A percentile compares a stretch with the other conserved stretches of the same genome.
These are phyloP conservation scores for Papilio helenus DNA, from an alignment of 1,140 invertebrate genomes.

Conservation along the genomic window DNA sequence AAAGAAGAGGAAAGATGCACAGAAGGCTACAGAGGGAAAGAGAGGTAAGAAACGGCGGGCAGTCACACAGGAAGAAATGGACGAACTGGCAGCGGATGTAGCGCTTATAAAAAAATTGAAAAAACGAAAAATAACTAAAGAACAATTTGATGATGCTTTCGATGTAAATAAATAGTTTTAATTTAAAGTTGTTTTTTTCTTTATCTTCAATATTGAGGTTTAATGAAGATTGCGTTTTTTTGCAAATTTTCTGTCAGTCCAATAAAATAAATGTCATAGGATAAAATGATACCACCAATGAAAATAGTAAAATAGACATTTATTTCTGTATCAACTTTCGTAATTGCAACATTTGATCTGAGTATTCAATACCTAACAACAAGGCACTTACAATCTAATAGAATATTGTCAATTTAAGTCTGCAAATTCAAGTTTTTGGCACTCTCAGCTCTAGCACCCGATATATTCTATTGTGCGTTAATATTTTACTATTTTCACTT, in stretches of 20 bases:
- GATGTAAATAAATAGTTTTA: conserved; percentile 64
- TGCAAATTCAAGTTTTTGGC: conserved; percentile 5
- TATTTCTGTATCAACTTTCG: conserved; percentile 77
- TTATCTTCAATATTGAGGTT: too few relatives aligned
- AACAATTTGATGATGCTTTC: conserved; percentile 85
- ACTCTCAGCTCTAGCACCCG: conserved; percentile 19
- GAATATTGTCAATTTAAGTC: conserved; percentile 36
- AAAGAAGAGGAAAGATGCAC: conserved; percentile 80
- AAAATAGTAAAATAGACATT: conserved; percentile 83
- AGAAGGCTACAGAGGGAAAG: conserved; percentile 77
- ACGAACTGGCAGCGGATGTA: conserved; percentile 92
- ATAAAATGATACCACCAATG: conserved; percentile 76
- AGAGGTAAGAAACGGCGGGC: conserved; percentile 82
- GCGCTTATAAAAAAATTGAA: conserved; percentile 94
- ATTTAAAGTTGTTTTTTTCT: neutral
- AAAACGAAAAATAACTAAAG: conserved; percentile 89
- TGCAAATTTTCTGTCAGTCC: too few relatives aligned
- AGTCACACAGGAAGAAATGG: conserved; percentile 89
- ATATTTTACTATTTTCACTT: conserved; percentile 77
- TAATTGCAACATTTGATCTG: conserved; percentile 74
- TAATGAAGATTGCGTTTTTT: neutral
- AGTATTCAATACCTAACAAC: conserved; percentile 75
- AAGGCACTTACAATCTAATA: conserved; percentile 69
- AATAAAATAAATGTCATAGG: neutral
- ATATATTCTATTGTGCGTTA: conserved; percentile 58